These are phyloP conservation scores for Sardina pilchardus DNA, from an alignment of 2,113 vertebrate genomes.

Conservation along the genomic window DNA sequence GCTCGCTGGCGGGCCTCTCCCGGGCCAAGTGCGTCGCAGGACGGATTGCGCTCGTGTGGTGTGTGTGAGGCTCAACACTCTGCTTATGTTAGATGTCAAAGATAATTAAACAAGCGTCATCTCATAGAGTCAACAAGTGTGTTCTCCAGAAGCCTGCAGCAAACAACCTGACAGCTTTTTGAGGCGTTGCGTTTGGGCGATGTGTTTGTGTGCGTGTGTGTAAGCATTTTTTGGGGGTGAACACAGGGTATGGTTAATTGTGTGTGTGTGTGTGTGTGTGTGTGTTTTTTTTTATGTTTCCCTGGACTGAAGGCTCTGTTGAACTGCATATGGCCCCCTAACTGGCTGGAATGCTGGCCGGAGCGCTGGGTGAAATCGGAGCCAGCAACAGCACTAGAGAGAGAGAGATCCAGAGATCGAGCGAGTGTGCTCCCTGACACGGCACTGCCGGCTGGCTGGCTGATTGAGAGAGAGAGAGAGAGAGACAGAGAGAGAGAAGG, in stretches of 20 bases:
- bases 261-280: background rate
- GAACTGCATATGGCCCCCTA: slow-evolving; percentile 30
- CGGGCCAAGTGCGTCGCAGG: background rate
- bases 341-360: background rate
- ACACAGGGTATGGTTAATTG: background rate
- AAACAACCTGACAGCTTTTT: background rate
- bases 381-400: background rate
- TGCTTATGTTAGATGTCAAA: background rate
- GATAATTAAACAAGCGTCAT: background rate
- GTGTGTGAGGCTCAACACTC: background rate
- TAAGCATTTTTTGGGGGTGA: background rate
- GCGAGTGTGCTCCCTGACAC: background rate
- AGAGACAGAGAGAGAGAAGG: background rate
- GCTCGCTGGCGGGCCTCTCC: background rate
- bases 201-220: background rate
- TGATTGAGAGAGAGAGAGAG: background rate
- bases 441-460: background rate
- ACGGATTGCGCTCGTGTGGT: background rate
- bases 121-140: background rate
- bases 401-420: background rate
- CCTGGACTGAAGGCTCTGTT: slow-evolving; percentile 22
- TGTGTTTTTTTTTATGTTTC: slow-evolving; percentile 8
- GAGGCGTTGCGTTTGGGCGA: background rate
- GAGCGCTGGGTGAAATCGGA: slow-evolving; percentile 28
- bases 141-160: background rate